Evolutionary conservation across 2,888 invertebrate species (phyloP), one percentile per base, ranked within the genome.

Genomic region (Copidosoma aretas): DNA sequence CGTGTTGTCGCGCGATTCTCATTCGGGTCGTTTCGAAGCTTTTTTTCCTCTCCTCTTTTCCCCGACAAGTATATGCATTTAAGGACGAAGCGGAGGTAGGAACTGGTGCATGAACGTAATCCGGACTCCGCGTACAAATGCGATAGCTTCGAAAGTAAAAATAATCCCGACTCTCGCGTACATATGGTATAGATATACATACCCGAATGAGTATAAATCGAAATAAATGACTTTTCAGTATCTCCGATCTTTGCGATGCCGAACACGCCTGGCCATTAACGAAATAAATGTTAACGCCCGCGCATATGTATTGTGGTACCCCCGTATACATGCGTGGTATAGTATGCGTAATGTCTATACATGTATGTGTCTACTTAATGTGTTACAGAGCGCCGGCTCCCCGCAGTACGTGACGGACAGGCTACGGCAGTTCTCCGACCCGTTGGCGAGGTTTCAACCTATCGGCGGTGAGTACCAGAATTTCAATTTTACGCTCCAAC

Each of bases 381-480:
- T 78, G 75, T 85, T 84, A 66, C 84, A 86, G 86, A 85, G 81
- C 73, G 80, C 80, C 71, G 81, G 84, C 63, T 81, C 84, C 51
- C 81, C 83, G 73, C 85, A 84, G 74, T 86, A 85, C 77, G 81
- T 85, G 71, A 85, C 85, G 68, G 86, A 87, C 72, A 82, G 86
- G 75, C 81, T 86, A 63, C 85, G 86, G 67, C 86, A 86, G 75
- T 86, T 86, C 77, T 86, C 85, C 64, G 86, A 86, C 75, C 85
- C 86, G 64, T 79, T 85, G 73, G 84, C 85, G 73, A 85, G 86
- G 82, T 86, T 86, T 82, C 84, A 86, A 75, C 82, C 85, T 67
- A 82, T 84, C 73, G 84, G 82, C 77, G 85, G 87, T 87, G 79
- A 86, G 86, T 84, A 60, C 41, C 54, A 12, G 53, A 70, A 67